A percentile compares a stretch with the other conserved stretches of the same genome.
Evolutionary conservation across 2,113 vertebrate genomes (phyloP).

Genomic region (Cynopterus brachyotis): DNA sequence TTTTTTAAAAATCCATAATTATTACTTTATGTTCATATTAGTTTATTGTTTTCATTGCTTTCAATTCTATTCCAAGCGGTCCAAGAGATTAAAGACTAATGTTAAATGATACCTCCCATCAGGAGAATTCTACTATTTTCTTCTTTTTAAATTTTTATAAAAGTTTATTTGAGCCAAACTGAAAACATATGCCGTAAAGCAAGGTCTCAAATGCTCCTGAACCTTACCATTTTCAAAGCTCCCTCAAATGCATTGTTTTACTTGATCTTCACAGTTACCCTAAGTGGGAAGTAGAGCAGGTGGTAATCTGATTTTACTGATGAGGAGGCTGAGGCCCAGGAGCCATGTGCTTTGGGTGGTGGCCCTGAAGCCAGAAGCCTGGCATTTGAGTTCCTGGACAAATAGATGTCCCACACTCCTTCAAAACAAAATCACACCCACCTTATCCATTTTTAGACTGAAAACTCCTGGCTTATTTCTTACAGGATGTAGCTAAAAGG

Average conservation of each 20-base stretch:
- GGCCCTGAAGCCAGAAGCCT: not conserved
- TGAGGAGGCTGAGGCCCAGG: not conserved
- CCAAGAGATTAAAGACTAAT: not conserved
- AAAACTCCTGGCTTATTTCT: not conserved
- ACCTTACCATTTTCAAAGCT: not conserved
- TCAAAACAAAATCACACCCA: not conserved
- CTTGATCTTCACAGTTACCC: not conserved
- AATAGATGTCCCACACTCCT: not conserved
- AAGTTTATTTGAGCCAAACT: not conserved
- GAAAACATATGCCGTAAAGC: not conserved
- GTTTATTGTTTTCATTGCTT: not conserved
- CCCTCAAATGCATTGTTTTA: not conserved
- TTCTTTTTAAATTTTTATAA: not conserved
- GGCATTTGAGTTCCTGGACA: not conserved
- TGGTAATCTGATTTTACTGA: slow-evolving; percentile 26
- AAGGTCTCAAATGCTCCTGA: not conserved
- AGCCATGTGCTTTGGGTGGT: not conserved
- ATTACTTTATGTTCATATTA: not conserved
- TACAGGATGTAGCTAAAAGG: not conserved
- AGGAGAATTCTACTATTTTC: not conserved
- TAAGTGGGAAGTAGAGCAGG: not conserved
- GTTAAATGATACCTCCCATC: not conserved
- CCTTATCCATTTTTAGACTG: not conserved
- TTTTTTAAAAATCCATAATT: not conserved
- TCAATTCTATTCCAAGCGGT: not conserved